A percentile compares a stretch with the other conserved stretches of the same genome.
Conservation (phyloP, 2,797 vertebrate species). For the Helicolenus hilgendorfi region DNA sequence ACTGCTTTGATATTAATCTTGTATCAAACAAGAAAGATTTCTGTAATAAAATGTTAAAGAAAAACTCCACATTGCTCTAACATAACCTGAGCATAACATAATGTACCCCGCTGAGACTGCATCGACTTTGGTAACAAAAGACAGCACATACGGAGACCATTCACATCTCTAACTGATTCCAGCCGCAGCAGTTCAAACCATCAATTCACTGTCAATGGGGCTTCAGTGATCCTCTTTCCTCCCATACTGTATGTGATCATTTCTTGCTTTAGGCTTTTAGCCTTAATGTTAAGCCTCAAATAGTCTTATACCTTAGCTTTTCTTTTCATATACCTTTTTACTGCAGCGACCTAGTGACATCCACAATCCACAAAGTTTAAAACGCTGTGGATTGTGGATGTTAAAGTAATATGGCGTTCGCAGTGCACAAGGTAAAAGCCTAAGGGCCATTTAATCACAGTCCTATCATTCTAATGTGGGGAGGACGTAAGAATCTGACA, state of each 20-base stretch:
- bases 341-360: neutral
- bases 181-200: conserved; percentile 21
- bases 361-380: neutral
- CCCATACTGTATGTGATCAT: neutral
- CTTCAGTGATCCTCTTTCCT: neutral
- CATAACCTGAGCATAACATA: conserved; percentile 14
- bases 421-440: neutral
- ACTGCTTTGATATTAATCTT: neutral
- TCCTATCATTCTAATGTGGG: conserved; percentile 21
- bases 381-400: neutral
- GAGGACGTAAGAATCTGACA: conserved; percentile 24
- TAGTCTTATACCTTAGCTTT: neutral
- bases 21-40: neutral
- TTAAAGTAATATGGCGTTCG: neutral
- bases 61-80: neutral
- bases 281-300: neutral
- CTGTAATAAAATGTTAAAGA: neutral
- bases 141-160: conserved; percentile 59
- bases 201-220: neutral
- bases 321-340: neutral
- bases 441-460: conserved; percentile 4
- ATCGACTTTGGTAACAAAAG: conserved; percentile 34
- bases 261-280: neutral
- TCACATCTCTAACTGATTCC: conserved; percentile 59
- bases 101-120: conserved; percentile 1